Conservation (phyloP, 2,888 invertebrate species). For the Nomada fabriciana region DNA sequence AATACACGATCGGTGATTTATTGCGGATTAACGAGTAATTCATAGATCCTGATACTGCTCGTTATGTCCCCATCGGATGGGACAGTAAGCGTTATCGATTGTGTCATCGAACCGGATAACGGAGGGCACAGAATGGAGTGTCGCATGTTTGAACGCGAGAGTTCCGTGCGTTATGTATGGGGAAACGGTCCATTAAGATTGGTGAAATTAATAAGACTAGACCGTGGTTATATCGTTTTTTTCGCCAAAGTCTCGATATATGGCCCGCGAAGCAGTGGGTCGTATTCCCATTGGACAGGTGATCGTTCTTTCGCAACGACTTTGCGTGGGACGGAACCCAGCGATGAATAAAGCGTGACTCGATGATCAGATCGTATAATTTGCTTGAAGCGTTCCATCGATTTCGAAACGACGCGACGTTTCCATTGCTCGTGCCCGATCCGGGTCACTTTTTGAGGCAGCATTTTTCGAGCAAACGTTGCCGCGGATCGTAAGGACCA, state of each 20-base stretch:
- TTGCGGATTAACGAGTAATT: conserved; percentile 49
- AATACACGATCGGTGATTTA: conserved; percentile 38
- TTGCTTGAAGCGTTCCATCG: not conserved
- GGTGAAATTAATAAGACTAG: not conserved
- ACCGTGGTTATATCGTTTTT: no score
- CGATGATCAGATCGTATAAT: not conserved
- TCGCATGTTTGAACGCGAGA: not conserved
- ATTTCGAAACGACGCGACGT: not conserved
- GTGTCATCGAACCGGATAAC: conserved; percentile 15
- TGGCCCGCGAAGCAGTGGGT: not conserved
- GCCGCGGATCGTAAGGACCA: not conserved
- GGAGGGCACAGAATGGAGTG: not conserved
- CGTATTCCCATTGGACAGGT: not conserved
- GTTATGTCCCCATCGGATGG: conserved; percentile 8
- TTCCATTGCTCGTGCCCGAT: not conserved
- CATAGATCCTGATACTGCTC: conserved; percentile 45
- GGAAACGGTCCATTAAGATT: not conserved
- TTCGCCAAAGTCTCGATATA: no score
- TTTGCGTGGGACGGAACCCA: not conserved
- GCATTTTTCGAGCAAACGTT: not conserved
- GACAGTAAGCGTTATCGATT: conserved; percentile 48
- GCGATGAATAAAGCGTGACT: conserved; percentile 6
- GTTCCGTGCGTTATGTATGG: no score
- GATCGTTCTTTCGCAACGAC: not conserved
- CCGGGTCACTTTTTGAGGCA: not conserved